Evolutionary conservation across 2,113 vertebrate species (phyloP), one percentile per base, ranked within the genome.

Genomic region (Percopsis transmontana): DNA sequence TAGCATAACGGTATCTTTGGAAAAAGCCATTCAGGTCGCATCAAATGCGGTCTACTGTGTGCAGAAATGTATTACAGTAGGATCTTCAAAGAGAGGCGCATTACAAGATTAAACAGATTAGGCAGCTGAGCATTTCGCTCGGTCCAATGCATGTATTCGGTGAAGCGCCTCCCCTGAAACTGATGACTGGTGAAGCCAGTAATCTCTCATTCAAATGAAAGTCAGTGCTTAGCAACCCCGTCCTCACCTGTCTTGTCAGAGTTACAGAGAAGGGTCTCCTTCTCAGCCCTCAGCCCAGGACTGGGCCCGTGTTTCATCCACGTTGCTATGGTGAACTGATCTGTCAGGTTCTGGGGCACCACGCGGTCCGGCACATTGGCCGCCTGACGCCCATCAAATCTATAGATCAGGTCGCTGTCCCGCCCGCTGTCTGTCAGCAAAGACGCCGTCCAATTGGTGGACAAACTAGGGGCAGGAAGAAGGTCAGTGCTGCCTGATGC

Each of bases 231-330:
- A 7, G 2, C n/a, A 48, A 16, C 45, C 55, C 6, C 16, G 8
- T 58, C 8, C 83, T 83, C 85, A 98, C 97, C 97, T 0, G 96
- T 99, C 84, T 98, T 99, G 81, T 99, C 97, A 15, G 97, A 99
- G 88, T 97, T 98, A 76, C 97, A 99, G 68, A 99, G 93, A 66
- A 99, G 92, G 6, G 97, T 98, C 86, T 99, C 97, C 72, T 99
- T 99, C 83, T 99, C 96, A 0, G 94, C 95, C 86, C 96, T 91
- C 72, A 96, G 81, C 2, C 95, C 96, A 0, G 94, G 94, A 85
- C 96, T 97, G 42, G 97, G 96, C 3, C 96, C 96, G 0, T 99
- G 97, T 66, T 95, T 96, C 97, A 99, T 99, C 97, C 97, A 99
- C 15, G 96, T 94, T 38, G 93, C 93, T 72, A 99, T 93, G 63